Conservation (phyloP, 2,113 vertebrate species). For the Procapra przewalskii region DNA sequence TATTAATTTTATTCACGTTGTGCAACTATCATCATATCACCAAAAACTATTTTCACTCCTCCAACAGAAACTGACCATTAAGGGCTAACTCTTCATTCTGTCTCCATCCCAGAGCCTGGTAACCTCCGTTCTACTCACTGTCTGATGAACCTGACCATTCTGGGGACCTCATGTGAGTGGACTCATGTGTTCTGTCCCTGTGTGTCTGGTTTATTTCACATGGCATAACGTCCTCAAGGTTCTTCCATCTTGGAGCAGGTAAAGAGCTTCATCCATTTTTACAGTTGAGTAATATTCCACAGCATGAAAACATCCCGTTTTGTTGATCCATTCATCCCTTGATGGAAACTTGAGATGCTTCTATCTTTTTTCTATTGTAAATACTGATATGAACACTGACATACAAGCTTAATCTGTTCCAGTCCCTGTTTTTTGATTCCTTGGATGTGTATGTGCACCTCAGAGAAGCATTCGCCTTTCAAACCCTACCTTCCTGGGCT, state of each 20-base stretch:
- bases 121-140: background rate
- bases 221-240: background rate
- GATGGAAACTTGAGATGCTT: background rate
- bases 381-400: too few relatives aligned
- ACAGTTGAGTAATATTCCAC: background rate
- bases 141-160: background rate
- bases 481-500: background rate
- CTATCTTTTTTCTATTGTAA: background rate
- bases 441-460: background rate
- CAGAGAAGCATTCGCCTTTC: background rate
- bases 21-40: background rate
- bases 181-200: background rate
- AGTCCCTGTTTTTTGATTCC: background rate
- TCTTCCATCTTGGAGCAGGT: accelerated
- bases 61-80: background rate
- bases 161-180: background rate
- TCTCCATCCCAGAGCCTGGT: too few relatives aligned
- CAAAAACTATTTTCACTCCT: background rate
- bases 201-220: background rate
- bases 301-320: background rate
- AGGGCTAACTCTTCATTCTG: background rate
- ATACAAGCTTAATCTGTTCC: too few relatives aligned
- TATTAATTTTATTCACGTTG: background rate
- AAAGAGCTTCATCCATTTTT: background rate
- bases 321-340: background rate